Percentiles rank a stretch among this genome's conserved stretches.
These are phyloP conservation scores for Bubalus kerabau DNA, from an alignment of 2,113 vertebrate species.

Conservation along the genomic window DNA sequence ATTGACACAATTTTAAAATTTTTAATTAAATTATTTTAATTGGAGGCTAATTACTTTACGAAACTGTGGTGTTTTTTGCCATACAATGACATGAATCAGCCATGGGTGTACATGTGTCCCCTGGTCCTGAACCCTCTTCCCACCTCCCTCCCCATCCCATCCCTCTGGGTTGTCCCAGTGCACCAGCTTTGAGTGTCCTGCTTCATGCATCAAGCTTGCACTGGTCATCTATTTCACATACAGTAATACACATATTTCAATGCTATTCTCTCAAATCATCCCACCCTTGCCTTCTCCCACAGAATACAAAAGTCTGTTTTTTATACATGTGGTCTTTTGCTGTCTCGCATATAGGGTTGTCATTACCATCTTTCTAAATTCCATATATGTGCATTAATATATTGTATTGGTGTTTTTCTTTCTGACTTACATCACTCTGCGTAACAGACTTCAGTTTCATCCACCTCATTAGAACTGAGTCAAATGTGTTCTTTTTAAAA, in stretches of 20 bases:
- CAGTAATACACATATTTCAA: not conserved
- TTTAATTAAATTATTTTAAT: not conserved
- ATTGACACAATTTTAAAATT: not conserved
- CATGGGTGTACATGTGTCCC: not conserved
- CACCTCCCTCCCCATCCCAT: not conserved
- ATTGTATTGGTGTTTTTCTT: not conserved
- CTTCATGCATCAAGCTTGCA: not conserved
- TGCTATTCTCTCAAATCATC: not conserved
- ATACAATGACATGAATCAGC: not conserved
- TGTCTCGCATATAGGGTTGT: not conserved
- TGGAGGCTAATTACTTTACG: not conserved
- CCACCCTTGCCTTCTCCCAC: not conserved
- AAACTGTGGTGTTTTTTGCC: not conserved
- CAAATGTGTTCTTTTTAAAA: not conserved
- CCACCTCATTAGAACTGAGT: not conserved
- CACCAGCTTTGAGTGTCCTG: not conserved
- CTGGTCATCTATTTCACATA: not conserved
- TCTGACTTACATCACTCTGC: not conserved
- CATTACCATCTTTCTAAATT: not conserved
- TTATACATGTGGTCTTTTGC: not conserved
- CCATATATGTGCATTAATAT: not conserved
- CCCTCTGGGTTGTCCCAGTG: not conserved
- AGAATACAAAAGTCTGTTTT: not conserved
- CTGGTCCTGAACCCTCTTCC: not conserved
- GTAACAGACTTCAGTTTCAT: not conserved